phyloP scores from a whole-genome alignment of 1,140 invertebrate species.

The Physella acuta region DNA sequence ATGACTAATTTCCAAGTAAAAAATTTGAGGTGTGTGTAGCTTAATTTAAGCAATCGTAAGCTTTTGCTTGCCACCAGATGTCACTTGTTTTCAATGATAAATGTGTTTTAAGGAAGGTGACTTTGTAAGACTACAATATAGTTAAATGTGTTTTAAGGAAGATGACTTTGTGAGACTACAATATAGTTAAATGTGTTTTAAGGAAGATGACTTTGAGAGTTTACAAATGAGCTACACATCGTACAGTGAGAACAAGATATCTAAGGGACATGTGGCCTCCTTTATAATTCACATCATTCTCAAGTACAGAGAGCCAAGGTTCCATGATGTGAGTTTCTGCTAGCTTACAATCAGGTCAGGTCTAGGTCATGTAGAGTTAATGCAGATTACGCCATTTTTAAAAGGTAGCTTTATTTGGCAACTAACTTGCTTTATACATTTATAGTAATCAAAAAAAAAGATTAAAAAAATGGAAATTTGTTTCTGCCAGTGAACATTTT shows the following conservation, averaged over 20 bases:
- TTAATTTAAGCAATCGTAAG: background rate
- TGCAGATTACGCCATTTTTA: too few relatives aligned
- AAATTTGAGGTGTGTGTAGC: background rate
- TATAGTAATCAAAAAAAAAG: too few relatives aligned
- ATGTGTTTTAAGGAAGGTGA: background rate
- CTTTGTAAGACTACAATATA: background rate
- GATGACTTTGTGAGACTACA: background rate
- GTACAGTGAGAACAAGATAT: constrained; percentile 57
- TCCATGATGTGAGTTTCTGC: constrained; percentile 48
- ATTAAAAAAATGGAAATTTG: too few relatives aligned
- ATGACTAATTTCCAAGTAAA: background rate
- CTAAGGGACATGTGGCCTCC: constrained; percentile 44
- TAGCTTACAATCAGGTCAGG: too few relatives aligned
- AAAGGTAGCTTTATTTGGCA: too few relatives aligned
- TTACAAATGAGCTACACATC: constrained; percentile 58
- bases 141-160: background rate
- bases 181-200: constrained; percentile 39
- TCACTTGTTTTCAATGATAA: background rate
- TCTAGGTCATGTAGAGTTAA: too few relatives aligned
- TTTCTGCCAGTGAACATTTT: too few relatives aligned
- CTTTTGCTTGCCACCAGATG: background rate
- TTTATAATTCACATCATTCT: constrained; percentile 55
- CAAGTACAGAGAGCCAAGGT: constrained; percentile 54
- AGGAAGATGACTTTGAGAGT: constrained; percentile 58
- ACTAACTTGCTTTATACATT: too few relatives aligned